Base-by-base conservation (phyloP, 2,888 invertebrate species). In the Halocaridina rubra region DNA sequence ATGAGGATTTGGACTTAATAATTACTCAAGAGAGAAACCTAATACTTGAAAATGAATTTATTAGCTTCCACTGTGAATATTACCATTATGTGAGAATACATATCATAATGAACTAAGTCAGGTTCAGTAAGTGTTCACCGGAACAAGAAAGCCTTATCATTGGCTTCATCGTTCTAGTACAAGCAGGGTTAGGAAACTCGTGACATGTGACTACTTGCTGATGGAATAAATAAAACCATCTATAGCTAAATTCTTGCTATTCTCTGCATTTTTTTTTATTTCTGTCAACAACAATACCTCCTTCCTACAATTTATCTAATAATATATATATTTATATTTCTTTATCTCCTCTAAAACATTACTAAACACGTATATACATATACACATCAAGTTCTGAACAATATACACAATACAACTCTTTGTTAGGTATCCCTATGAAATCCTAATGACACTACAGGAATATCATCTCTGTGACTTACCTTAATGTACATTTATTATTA, bases 401-500 rank as follows among this genome's bases (percentile, higher is more conserved):
- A 72, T 46, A 39, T 72, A 24, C 72, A 72, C 72, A 46, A 72
- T 46, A 72, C 72, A 22, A 22, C 24, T 71, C 33, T 27, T 30
- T 69, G 27, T 69, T 69, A 16, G 46, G 24, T 29, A 24, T 27
- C 22, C 19, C 22, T 59, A 57, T 76, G 59, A 29, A 30, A 19
- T 30, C 30, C 76, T 76, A 76, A n/a, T n/a, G 30, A 30, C n/a
- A 75, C 75, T 53, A 7, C 19, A 57, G 3, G 79, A 79, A 69
- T 69, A 79, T 53, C 79, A 30, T 39, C 53, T 69, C 69, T 79
- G 79, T 79, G 79, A 67, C 69, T 61, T 59, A 67, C 67, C 30
- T 67, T 67, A 67, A 22, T 33, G 46, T 79, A 79, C 79, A 79
- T 79, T 53, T 24, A 79, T 79, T 79, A 79, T 79, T 79, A 79